Evolutionary conservation across 2,113 vertebrate genomes (phyloP), one percentile per base, ranked within the genome.

Genomic region (Xiphophorus hellerii): DNA sequence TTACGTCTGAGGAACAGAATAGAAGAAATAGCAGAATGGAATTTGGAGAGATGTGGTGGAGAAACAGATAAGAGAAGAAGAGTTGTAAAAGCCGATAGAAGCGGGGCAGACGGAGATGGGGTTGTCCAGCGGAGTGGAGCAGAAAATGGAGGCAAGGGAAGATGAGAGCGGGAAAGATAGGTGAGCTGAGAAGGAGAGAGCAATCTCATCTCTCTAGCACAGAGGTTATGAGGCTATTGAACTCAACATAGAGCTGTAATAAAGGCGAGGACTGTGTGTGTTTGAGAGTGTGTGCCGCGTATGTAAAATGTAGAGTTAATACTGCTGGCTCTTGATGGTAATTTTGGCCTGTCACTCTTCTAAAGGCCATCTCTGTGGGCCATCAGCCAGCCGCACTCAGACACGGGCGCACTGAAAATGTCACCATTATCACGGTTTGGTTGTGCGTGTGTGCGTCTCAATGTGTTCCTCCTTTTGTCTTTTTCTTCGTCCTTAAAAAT

Each of bases 291-390:
- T 66, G 65, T 76, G 76, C 17, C 6, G 58, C 64, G 72, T 83
- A 71, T 87, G 85, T 89, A 80, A 89, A 89, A 90, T 82, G 71
- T 58, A 72, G 81, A 77, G 81, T 88, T 91, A 90, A 89, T 88
- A 73, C 82, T 77, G 74, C 73, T 61, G 73, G 66, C 82, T 90
- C 77, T 85, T 83, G 80, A 90, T 88, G 87, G 86, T 91, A 88
- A 91, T 91, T 93, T 80, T 80, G 70, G 83, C 76, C 89, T 81
- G 89, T 81, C 85, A 78, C 74, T 89, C 82, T 81, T 88, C 77
- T 90, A 93, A 92, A 93, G 90, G 90, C 91, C 90, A 93, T 92
- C 91, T 81, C 87, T 81, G 89, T 78, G 78, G 81, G 86, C 89
- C 83, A 92, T 92, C 90, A 90, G 87, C 90, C 84, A 87, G 81